Percentiles rank a stretch among this genome's conserved stretches.
Conservation (phyloP, 2,113 vertebrate species). For the Myocastor coypus region DNA sequence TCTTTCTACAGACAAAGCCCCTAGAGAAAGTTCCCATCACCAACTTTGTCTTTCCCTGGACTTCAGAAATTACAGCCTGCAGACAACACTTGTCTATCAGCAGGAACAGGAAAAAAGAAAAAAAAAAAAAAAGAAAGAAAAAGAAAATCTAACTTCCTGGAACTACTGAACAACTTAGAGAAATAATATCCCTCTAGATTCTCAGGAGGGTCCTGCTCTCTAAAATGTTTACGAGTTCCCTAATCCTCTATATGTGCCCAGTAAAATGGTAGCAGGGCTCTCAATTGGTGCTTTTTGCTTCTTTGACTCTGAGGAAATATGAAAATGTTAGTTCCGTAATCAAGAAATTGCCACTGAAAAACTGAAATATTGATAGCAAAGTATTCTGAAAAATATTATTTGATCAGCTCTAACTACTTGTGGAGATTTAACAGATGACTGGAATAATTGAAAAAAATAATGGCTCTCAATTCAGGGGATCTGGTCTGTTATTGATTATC, state of each 20-base stretch:
- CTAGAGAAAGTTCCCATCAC: slow-evolving; percentile 49
- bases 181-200: neutral
- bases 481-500: neutral
- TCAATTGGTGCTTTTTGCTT: neutral
- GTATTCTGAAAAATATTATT: neutral
- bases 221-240: neutral
- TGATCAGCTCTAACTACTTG: neutral
- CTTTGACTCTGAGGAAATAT: slow-evolving; percentile 6
- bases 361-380: neutral
- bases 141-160: neutral
- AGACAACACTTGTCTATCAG: neutral
- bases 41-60: slow-evolving; percentile 34
- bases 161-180: slow-evolving; percentile 9
- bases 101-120: neutral
- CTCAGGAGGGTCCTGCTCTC: neutral
- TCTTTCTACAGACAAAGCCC: slow-evolving; percentile 6
- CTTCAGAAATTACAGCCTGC: slow-evolving; percentile 39
- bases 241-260: neutral
- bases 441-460: neutral
- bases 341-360: neutral
- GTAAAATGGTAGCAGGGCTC: neutral
- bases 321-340: neutral
- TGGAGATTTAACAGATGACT: neutral
- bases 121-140: too few species aligned
- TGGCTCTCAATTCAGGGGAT: neutral